These are phyloP conservation scores for Enoplosus armatus DNA, from an alignment of 2,797 vertebrate genomes.

Conservation along the genomic window DNA sequence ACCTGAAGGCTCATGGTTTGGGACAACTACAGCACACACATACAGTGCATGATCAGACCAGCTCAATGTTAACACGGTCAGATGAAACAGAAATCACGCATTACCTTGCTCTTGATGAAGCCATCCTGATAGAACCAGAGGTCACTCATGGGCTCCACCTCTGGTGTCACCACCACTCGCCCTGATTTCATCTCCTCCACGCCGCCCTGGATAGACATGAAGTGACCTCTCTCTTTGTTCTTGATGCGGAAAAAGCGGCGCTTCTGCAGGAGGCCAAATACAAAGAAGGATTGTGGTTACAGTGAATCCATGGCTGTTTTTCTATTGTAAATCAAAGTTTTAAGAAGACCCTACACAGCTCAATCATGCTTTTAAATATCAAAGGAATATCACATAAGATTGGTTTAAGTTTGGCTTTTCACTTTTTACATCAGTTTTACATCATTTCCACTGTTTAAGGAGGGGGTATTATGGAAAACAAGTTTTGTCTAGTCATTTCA, in stretches of 20 bases:
- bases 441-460: not conserved
- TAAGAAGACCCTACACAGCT: not conserved
- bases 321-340: not conserved
- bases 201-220: slow-evolving; percentile 88
- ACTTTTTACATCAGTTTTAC: not conserved
- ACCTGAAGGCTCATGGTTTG: slow-evolving; percentile 93
- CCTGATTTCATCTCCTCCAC: slow-evolving; percentile 93
- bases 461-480: not conserved
- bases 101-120: slow-evolving; percentile 94
- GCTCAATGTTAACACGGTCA: no score
- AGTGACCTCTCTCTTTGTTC: slow-evolving; percentile 86
- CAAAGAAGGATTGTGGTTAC: not conserved
- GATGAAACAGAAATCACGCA: not conserved
- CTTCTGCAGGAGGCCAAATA: slow-evolving; percentile 80
- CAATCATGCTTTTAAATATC: not conserved
- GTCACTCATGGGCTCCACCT: slow-evolving; percentile 86
- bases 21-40: slow-evolving; percentile 82
- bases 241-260: slow-evolving; percentile 89
- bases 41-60: not conserved
- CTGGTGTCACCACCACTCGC: slow-evolving; percentile 87
- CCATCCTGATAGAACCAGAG: slow-evolving; percentile 95
- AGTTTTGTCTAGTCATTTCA: not conserved
- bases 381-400: not conserved
- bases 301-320: not conserved
- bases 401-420: not conserved